A percentile compares a stretch with the other conserved stretches of the same genome.
Conservation (phyloP, 2,797 vertebrate species). For the Scolopax bukidnonensis region DNA sequence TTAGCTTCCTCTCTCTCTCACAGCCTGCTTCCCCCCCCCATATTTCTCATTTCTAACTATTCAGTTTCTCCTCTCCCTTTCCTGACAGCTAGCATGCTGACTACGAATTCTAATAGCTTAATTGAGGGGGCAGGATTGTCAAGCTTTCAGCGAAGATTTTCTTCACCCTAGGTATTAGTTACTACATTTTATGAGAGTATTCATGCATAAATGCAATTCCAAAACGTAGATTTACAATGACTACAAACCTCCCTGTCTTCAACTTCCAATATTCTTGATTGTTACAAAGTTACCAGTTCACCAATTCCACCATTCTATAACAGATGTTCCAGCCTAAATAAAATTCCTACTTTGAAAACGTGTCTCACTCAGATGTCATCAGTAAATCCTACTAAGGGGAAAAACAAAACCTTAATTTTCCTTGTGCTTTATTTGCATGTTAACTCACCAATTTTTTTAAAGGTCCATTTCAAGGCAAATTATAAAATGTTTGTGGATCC, state of each 20-base stretch:
- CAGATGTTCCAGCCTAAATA: background rate
- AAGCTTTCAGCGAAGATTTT: background rate
- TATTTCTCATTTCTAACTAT: background rate
- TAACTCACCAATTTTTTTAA: background rate
- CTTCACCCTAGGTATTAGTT: background rate
- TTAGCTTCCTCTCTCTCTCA: background rate
- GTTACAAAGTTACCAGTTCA: background rate
- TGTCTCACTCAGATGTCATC: background rate
- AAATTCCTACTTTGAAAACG: constrained; percentile 1
- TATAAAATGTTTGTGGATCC: background rate
- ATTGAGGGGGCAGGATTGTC: background rate
- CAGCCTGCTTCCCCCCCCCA: background rate
- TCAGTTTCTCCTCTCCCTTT: background rate
- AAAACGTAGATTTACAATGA: background rate
- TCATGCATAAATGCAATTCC: background rate
- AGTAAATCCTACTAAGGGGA: background rate
- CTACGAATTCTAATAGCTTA: background rate
- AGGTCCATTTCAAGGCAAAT: background rate
- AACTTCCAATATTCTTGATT: background rate
- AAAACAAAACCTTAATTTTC: background rate
- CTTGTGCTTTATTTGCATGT: background rate
- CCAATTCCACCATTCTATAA: background rate
- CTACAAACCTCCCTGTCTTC: background rate
- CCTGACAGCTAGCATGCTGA: background rate
- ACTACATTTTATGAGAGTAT: background rate